Conservation (phyloP, 1,140 invertebrate genomes). For the Bombus superbus region DNA sequence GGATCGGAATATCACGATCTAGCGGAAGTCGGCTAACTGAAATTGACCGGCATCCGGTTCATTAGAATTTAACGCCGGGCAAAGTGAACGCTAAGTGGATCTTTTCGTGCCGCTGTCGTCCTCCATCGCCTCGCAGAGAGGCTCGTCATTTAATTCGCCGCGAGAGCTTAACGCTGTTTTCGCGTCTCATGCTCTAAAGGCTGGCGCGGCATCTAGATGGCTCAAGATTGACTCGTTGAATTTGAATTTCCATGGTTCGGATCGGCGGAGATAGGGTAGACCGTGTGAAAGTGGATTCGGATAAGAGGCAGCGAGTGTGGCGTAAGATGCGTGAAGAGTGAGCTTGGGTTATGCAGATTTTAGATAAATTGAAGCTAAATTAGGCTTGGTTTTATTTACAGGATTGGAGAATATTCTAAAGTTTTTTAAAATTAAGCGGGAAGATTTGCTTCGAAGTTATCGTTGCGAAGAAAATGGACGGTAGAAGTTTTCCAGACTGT, state of each 20-base stretch:
- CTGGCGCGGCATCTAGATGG: too few relatives aligned
- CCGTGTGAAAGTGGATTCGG: too few relatives aligned
- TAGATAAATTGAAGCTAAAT: too few relatives aligned
- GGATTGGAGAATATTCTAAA: too few relatives aligned
- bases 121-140: background rate
- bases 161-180: background rate
- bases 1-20: slow-evolving; percentile 48
- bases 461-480: background rate
- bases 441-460: background rate
- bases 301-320: too few relatives aligned
- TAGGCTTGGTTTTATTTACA: too few relatives aligned
- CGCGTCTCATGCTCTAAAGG: too few relatives aligned
- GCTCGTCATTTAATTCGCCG: slow-evolving; percentile 3
- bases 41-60: slow-evolving; percentile 61
- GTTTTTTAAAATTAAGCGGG: background rate
- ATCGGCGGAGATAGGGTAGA: too few relatives aligned
- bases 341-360: too few relatives aligned
- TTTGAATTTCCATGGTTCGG: too few relatives aligned
- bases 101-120: slow-evolving; percentile 53
- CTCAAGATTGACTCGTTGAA: too few relatives aligned
- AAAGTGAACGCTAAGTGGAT: slow-evolving; percentile 68
- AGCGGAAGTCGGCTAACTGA: slow-evolving; percentile 49
- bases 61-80: slow-evolving; percentile 66
- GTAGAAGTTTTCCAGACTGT: background rate
- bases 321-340: too few relatives aligned